These are phyloP conservation scores for Acanthaster planci DNA, from an alignment of 35 echinoderm and acorn worm genomes.

Conservation along the genomic window DNA sequence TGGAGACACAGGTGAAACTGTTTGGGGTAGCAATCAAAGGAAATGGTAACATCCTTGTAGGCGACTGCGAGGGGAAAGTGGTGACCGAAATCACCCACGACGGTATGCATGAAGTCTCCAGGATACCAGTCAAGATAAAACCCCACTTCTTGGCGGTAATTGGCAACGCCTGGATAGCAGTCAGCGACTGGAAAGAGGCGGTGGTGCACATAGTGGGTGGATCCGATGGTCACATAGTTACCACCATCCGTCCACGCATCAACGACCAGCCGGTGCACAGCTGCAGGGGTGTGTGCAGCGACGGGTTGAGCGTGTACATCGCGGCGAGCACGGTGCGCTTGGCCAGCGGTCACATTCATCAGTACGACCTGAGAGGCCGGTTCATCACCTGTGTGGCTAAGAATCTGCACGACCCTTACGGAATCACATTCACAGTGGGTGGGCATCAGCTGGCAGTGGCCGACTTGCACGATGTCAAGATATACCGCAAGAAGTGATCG, in stretches of 20 bases:
- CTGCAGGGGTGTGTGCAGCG: background rate
- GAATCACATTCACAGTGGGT: background rate
- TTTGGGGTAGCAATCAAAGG: too few relatives aligned
- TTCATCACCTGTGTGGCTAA: background rate
- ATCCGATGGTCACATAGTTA: background rate
- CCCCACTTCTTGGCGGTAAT: background rate
- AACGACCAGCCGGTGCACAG: background rate
- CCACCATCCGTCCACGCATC: background rate
- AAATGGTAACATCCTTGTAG: too few relatives aligned
- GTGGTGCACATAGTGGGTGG: background rate
- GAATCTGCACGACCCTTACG: background rate
- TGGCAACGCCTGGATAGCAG: background rate
- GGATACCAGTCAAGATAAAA: background rate
- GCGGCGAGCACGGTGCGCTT: background rate
- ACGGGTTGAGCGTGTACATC: background rate
- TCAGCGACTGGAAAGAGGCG: background rate
- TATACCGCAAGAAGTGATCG: background rate
- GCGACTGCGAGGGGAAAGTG: too few relatives aligned
- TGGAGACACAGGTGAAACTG: too few relatives aligned
- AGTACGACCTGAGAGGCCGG: background rate
- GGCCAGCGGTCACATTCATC: background rate
- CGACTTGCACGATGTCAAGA: background rate
- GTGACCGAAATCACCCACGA: too few relatives aligned
- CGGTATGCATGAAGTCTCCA: too few relatives aligned
- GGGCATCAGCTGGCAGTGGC: conserved; percentile 14